Conservation (phyloP, 2,797 vertebrate genomes). For the Aselliscus stoliczkanus region DNA sequence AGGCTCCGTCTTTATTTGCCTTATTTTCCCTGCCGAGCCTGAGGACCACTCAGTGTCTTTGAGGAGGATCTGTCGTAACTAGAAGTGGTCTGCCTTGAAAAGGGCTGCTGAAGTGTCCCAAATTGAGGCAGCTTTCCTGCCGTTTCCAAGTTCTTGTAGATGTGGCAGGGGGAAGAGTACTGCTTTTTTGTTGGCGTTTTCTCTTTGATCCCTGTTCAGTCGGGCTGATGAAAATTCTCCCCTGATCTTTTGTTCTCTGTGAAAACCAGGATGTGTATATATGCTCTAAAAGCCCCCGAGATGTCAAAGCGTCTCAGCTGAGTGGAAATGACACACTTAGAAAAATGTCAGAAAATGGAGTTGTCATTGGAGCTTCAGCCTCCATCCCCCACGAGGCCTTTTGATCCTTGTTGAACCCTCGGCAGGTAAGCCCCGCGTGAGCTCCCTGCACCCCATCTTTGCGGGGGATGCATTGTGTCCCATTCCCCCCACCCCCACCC, state of each 20-base stretch:
- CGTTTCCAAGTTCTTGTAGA: background rate
- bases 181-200: background rate
- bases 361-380: fast-evolving
- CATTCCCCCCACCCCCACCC: background rate
- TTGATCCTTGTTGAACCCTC: fast-evolving
- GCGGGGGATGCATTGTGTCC: fast-evolving
- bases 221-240: background rate
- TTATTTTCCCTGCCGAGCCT: fast-evolving
- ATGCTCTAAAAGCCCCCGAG: background rate
- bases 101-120: background rate
- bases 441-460: background rate
- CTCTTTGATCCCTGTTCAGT: slow-evolving; percentile 38
- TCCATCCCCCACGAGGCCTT: fast-evolving
- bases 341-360: background rate
- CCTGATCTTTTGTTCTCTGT: background rate
- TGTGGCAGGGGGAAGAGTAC: fast-evolving
- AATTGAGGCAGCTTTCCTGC: background rate
- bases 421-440: fast-evolving
- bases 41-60: fast-evolving
- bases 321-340: background rate
- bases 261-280: background rate
- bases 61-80: fast-evolving
- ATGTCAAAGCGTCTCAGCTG: background rate
- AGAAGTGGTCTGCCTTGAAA: background rate
- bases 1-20: fast-evolving